Evolutionary conservation across 2,113 vertebrate genomes (phyloP).

Genomic region (Jacana jacana): DNA sequence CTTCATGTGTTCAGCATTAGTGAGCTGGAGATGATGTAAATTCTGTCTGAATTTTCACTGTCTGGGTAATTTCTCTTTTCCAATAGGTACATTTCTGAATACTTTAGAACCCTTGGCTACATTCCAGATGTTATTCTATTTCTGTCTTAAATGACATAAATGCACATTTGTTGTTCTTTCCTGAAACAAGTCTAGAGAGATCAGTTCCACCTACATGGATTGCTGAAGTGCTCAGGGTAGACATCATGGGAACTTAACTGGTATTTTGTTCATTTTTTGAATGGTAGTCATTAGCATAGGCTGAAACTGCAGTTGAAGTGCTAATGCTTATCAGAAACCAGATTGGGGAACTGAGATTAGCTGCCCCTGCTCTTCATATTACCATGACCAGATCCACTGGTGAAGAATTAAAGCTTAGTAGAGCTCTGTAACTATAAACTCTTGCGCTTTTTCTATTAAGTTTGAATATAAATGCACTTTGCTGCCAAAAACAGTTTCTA

Average conservation of each 20-base stretch:
- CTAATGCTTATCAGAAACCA: neutral
- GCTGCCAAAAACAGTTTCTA: neutral
- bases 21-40: neutral
- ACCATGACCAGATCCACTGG: neutral
- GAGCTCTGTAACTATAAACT: neutral
- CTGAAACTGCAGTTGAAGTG: neutral
- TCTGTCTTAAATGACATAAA: neutral
- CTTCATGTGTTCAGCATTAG: neutral
- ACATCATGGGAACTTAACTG: neutral
- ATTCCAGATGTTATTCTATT: neutral
- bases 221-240: neutral
- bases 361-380: neutral
- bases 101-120: neutral
- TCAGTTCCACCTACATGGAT: neutral
- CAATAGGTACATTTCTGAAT: conserved; percentile 1
- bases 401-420: neutral
- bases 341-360: neutral
- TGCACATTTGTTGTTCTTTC: neutral
- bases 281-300: neutral
- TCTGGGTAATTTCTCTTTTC: neutral
- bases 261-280: neutral
- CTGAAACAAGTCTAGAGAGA: neutral
- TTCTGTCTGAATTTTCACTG: conserved; percentile 16
- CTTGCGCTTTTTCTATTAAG: neutral
- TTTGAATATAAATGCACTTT: neutral